These are phyloP conservation scores for Aegithalos caudatus DNA, from an alignment of 2,113 vertebrate species.

Conservation along the genomic window DNA sequence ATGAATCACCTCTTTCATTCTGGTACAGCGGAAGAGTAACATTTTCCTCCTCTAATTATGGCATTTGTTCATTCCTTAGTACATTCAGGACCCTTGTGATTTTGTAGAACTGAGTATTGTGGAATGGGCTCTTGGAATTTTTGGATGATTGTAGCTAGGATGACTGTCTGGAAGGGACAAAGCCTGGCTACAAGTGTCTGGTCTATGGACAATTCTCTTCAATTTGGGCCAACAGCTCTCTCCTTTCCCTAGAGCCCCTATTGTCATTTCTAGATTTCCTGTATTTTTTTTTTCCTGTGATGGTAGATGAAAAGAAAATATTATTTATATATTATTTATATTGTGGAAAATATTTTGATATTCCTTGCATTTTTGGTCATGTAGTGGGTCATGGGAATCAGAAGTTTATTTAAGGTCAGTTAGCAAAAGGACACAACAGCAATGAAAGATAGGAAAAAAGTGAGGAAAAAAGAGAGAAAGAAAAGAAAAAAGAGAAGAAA, in stretches of 20 bases:
- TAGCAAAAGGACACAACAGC: neutral
- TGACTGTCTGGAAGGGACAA: neutral
- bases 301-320: neutral
- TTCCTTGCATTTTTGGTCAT: neutral
- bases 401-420: neutral
- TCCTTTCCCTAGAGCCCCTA: neutral
- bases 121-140: neutral
- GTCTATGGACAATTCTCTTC: neutral
- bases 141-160: neutral
- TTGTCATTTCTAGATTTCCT: neutral
- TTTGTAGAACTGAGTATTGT: neutral
- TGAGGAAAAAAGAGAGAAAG: too few relatives aligned
- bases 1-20: neutral
- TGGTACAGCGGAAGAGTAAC: neutral
- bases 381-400: neutral
- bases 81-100: accelerated
- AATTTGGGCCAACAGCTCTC: neutral
- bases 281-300: neutral
- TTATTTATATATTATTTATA: neutral
- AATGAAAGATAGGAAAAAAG: neutral
- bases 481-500: neutral
- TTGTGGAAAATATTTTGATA: neutral
- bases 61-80: neutral
- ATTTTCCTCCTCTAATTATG: neutral
- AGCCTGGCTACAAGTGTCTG: neutral